Base-by-base conservation (phyloP, 2,888 invertebrate species). In the Pseudoips prasinana region DNA sequence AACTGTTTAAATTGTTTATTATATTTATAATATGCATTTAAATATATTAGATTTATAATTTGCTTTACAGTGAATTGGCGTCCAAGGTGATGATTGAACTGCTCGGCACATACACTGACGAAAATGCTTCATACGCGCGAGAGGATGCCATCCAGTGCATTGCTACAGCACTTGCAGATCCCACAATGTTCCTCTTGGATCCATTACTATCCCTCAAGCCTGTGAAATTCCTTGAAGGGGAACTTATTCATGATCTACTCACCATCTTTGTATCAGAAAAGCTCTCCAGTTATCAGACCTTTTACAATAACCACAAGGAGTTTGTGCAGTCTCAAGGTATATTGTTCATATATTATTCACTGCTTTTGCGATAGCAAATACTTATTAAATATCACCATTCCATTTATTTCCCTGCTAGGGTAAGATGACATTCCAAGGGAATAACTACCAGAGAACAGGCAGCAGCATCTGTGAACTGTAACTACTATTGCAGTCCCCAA, bases 61-160 rank as follows among this genome's bases (percentile, higher is more conserved):
- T 14, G 14, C 34, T 27, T 7, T 84, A 8, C 73, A 95, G 97
- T 79, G 97, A 98, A 70, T 90, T 95, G 61, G 97, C 98, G 10
- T 95, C 97, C 8, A 96, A 97, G 78, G 97, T 98, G 2, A 99
- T 99, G 99, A 94, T 98, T 45, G 98, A 98, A 78, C 89, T 99
- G 1, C 87, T 99, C 35, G 96, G 97, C 10, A 98, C 99, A 0
- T 99, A 99, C 80, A 98, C 98, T 10, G 95, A 97, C 42, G 98
- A 98, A 67, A 98, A 98, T 85, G 99, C 99, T 0, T 96, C 96
- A 1, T 95, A 97, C 48, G 99, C 99, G 0, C 91, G 98, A 50
- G 98, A 98, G 73, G 99, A 99, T 88, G 99, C 99, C 1, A 96
- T 96, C 67, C 93, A 95, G 65, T 99, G 99, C 77, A 98, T 99